These are phyloP conservation scores for Solen grandis DNA, from an alignment of 1,140 invertebrate species.

Conservation along the genomic window DNA sequence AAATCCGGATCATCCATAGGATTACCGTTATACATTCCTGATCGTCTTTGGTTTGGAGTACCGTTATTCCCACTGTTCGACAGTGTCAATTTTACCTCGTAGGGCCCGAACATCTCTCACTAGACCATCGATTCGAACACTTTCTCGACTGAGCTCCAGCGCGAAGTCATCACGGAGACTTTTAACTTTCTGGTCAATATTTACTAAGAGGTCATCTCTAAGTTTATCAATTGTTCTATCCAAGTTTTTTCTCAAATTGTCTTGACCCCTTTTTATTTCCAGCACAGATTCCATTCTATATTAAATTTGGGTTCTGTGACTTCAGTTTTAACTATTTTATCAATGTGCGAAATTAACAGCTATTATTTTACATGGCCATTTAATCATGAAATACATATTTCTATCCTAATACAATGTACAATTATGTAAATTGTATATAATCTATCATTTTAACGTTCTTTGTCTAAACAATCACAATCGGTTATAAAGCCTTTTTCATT, in stretches of 20 bases:
- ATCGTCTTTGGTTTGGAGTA: background rate
- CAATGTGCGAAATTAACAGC: too few species aligned
- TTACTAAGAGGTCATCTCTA: background rate
- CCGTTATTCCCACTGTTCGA: background rate
- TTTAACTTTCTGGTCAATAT: slow-evolving; percentile 3
- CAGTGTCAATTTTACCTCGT: background rate
- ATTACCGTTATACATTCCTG: background rate
- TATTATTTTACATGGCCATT: too few species aligned
- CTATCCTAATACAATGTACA: too few species aligned
- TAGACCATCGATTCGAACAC: background rate
- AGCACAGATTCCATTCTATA: background rate
- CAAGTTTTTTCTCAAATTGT: background rate
- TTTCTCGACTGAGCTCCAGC: background rate
- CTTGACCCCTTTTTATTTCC: background rate
- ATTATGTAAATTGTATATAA: too few species aligned
- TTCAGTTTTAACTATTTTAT: too few species aligned
- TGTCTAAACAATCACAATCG: too few species aligned
- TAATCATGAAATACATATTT: too few species aligned
- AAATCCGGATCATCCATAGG: background rate
- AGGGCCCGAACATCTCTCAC: too few species aligned
- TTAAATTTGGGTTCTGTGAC: too few species aligned
- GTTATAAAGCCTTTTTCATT: too few species aligned
- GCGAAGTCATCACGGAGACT: background rate
- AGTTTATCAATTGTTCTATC: background rate
- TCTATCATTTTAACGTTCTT: too few species aligned